Conservation (phyloP, 2,113 vertebrate species). For the Odontesthes bonariensis region DNA sequence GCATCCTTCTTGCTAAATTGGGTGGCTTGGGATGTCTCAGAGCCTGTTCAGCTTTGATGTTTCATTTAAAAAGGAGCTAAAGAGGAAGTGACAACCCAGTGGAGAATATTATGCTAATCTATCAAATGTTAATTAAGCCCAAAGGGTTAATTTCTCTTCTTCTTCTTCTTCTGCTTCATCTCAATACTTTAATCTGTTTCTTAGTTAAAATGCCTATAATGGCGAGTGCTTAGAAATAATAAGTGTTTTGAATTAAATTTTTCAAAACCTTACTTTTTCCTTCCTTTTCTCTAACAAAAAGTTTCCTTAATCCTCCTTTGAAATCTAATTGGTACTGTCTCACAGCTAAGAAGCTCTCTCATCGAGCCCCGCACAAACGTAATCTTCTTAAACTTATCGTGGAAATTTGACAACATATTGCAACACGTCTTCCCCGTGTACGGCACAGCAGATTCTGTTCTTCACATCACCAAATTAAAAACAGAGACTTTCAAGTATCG, state of each 20-base stretch:
- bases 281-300: constrained; percentile 59
- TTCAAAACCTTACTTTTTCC: constrained; percentile 53
- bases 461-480: constrained; percentile 10
- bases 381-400: constrained; percentile 52
- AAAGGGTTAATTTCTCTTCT: constrained; percentile 78
- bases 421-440: neutral
- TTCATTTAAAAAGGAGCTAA: constrained; percentile 58
- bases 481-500: constrained; percentile 13
- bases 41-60: constrained; percentile 78
- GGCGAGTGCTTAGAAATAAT: constrained; percentile 65
- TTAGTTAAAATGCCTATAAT: constrained; percentile 58
- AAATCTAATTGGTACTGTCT: constrained; percentile 71
- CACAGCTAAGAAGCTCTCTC: constrained; percentile 45
- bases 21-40: constrained; percentile 65
- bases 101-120: constrained; percentile 81
- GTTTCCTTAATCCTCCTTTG: constrained; percentile 75
- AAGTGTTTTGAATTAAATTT: constrained; percentile 43
- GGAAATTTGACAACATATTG: constrained; percentile 20
- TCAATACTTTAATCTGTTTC: constrained; percentile 69
- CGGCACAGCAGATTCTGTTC: constrained; percentile 1
- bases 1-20: constrained; percentile 69
- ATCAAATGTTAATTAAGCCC: constrained; percentile 80
- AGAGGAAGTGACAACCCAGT: constrained; percentile 68
- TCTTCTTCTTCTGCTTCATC: constrained; percentile 58
- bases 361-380: constrained; percentile 35